Base-by-base conservation (phyloP, 2,113 vertebrate species). In the Leucoraja erinaceus region DNA sequence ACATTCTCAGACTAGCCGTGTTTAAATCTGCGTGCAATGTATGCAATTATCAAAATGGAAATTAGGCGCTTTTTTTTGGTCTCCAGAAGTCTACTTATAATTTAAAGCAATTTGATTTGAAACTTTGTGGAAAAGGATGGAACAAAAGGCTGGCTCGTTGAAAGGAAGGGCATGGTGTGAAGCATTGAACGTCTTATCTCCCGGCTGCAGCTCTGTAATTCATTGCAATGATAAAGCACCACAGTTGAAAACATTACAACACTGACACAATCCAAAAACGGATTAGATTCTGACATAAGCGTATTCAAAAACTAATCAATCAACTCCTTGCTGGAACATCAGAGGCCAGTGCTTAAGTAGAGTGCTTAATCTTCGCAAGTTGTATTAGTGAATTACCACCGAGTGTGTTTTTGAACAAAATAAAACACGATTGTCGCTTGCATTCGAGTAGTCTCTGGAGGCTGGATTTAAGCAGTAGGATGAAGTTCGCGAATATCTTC, bases 211-310 rank as follows among this genome's bases (percentile, higher is more conserved):
- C 97, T 97, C 97, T 95, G 96, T 96, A 97, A 97, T 97, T 98
- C 97, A 96, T 94, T 96, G 96, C 97, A 94, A 95, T 97, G 97
- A 98, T 97, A 98, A 98, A 98, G 97, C 97, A 96, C 96, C 96
- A 94, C 95, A 96, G 97, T 95, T 95, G 96, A 96, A 97, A 97
- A 97, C 97, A 97, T 97, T 98, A 98, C 97, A 98, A 96, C 96
- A 96, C 97, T 96, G 97, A 96, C 96, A 98, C 97, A 98, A 97
- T 96, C 97, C 97, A 96, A 97, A 98, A 97, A 96, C 94, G 97
- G 97, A 98, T 98, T 98, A 97, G 96, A 96, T 97, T 98, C 97
- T 97, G 97, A 98, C 97, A 98, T 97, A 97, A 97, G 97, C 97
- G 97, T 97, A 95, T 97, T 97, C 96, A 97, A 98, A 98, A 98